Evolutionary conservation across 2,113 vertebrate species (phyloP).

Genomic region (Elachura formosa): DNA sequence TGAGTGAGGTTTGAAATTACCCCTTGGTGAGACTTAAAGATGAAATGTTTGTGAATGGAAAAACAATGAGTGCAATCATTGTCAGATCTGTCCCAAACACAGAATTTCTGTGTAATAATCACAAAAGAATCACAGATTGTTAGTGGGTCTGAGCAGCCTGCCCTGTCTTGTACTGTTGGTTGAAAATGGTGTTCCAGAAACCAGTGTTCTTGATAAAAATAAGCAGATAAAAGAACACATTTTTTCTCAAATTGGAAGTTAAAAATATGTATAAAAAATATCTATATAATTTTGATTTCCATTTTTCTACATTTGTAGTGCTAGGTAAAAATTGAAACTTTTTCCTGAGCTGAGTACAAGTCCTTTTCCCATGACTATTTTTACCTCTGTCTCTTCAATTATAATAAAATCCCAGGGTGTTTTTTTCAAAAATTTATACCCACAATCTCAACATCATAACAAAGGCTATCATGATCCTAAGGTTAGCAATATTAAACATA

Average conservation of each 20-base stretch:
- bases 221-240: background rate
- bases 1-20: background rate
- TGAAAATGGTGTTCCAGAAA: background rate
- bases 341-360: background rate
- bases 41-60: background rate
- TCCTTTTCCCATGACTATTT: background rate
- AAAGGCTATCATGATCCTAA: background rate
- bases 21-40: background rate
- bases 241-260: background rate
- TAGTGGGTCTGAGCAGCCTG: background rate
- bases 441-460: background rate
- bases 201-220: background rate
- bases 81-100: background rate
- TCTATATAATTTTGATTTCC: no score
- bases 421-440: background rate
- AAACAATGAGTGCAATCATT: background rate
- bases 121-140: background rate
- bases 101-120: background rate
- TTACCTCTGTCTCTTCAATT: background rate
- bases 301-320: background rate
- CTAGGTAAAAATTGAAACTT: background rate
- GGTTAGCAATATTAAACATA: background rate
- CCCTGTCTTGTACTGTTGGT: background rate
- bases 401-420: background rate
- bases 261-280: background rate